These are phyloP conservation scores for Danio albolineatus DNA, from an alignment of 2,797 vertebrate genomes.

Conservation along the genomic window DNA sequence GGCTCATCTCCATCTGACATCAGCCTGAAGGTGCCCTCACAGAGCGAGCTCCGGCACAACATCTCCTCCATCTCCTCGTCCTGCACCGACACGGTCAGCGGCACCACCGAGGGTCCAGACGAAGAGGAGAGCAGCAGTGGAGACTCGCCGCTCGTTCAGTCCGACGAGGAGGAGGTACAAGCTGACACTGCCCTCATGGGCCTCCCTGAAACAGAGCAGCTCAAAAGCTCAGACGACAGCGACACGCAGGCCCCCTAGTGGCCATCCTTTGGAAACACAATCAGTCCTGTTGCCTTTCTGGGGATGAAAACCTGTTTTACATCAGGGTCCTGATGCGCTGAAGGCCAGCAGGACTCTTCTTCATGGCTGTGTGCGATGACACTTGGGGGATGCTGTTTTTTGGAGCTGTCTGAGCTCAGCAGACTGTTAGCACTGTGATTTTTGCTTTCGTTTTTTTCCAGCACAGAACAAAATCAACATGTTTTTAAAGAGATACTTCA, in stretches of 20 bases:
- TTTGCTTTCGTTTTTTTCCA: constrained; percentile 31
- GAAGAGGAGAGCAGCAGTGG: constrained; percentile 70
- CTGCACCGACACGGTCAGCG: constrained; percentile 69
- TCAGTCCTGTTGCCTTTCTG: constrained; percentile 32
- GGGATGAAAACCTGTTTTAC: constrained; percentile 16
- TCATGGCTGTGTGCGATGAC: neutral
- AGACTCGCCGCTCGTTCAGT: constrained; percentile 83
- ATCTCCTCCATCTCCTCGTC: constrained; percentile 69
- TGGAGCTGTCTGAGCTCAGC: constrained; percentile 7
- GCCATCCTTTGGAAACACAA: constrained; percentile 34
- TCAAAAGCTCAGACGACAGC: constrained; percentile 83
- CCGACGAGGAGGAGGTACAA: constrained; percentile 91
- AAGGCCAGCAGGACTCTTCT: neutral
- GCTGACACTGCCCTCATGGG: constrained; percentile 83
- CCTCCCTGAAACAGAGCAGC: constrained; percentile 68
- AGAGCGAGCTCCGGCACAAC: constrained; percentile 65
- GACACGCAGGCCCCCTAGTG: constrained; percentile 76
- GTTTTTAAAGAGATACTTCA: neutral
- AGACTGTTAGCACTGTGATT: constrained; percentile 56
- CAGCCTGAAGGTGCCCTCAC: constrained; percentile 77
- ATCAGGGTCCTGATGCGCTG: constrained; percentile 10
- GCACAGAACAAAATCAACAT: constrained; percentile 33
- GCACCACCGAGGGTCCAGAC: constrained; percentile 60
- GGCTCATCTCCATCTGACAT: constrained; percentile 74
- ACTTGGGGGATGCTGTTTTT: constrained; percentile 14